Percentiles rank a stretch among this genome's conserved stretches.
Conservation (phyloP, 2,797 vertebrate genomes). For the Pseudocheirus occidentalis region DNA sequence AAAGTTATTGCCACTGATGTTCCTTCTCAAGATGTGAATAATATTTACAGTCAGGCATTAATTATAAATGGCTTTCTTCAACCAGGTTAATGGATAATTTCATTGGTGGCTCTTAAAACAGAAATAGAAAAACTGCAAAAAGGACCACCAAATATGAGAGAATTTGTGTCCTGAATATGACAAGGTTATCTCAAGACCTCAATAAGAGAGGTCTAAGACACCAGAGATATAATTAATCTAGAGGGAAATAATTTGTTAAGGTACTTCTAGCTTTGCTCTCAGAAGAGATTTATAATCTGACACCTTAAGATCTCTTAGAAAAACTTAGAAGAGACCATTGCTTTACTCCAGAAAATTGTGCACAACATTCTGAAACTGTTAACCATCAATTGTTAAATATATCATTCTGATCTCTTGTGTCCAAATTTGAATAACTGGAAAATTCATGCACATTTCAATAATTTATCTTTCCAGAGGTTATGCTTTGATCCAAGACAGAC, state of each 20-base stretch:
- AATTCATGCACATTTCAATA: not conserved
- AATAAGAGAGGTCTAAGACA: not conserved
- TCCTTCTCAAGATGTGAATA: slow-evolving; percentile 56
- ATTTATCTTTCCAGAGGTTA: not conserved
- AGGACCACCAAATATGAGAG: slow-evolving; percentile 8
- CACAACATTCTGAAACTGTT: not conserved
- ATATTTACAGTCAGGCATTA: slow-evolving; percentile 61
- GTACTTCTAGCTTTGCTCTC: not conserved
- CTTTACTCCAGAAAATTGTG: not conserved
- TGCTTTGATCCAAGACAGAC: not conserved
- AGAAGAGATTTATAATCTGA: not conserved
- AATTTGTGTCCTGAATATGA: slow-evolving; percentile 33
- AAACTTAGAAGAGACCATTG: not conserved
- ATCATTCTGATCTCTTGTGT: not conserved
- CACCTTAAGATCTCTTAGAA: not conserved
- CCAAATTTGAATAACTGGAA: not conserved
- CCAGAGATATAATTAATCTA: slow-evolving; percentile 44
- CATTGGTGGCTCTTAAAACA: slow-evolving; percentile 35
- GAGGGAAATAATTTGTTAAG: slow-evolving; percentile 41
- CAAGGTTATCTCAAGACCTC: slow-evolving; percentile 60
- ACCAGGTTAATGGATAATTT: slow-evolving; percentile 53
- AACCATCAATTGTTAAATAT: not conserved
- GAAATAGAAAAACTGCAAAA: slow-evolving; percentile 32
- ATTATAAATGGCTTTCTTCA: slow-evolving; percentile 61
- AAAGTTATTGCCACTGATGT: slow-evolving; percentile 60